Conservation (phyloP, 2,888 invertebrate genomes). For the Penaeus monodon region DNA sequence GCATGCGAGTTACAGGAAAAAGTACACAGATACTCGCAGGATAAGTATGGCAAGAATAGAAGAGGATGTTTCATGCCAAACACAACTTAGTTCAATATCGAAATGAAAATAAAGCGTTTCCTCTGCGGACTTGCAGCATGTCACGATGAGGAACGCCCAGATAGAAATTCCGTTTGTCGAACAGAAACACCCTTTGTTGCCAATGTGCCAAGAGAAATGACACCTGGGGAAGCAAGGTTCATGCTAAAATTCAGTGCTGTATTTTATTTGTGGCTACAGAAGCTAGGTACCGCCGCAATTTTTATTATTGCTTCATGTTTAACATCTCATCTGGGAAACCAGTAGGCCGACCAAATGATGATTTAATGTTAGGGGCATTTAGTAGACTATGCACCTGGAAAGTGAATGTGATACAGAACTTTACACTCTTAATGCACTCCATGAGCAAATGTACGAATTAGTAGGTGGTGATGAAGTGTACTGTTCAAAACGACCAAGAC, state of each 20-base stretch:
- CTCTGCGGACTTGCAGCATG: not conserved
- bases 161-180: constrained; percentile 2
- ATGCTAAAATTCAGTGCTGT: not conserved
- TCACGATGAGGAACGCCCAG: not conserved
- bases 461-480: no score
- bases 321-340: not conserved
- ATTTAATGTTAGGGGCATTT: not conserved
- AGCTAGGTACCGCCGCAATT: not conserved
- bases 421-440: not conserved
- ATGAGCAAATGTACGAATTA: constrained; percentile 1
- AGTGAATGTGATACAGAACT: constrained; percentile 1
- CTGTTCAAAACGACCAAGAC: no score
- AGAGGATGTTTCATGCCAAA: not conserved
- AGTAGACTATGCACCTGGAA: constrained; percentile 3
- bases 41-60: constrained; percentile 3
- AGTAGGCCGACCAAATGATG: constrained; percentile 11
- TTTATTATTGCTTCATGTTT: not conserved
- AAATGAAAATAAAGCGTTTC: not conserved
- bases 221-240: not conserved
- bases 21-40: constrained; percentile 10
- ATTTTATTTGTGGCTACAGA: not conserved
- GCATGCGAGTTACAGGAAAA: constrained; percentile 7
- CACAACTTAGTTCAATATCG: not conserved
- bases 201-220: constrained; percentile 1
- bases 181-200: not conserved